These are phyloP conservation scores for Trichonephila inaurata DNA, from an alignment of 1,140 invertebrate genomes.

Conservation along the genomic window DNA sequence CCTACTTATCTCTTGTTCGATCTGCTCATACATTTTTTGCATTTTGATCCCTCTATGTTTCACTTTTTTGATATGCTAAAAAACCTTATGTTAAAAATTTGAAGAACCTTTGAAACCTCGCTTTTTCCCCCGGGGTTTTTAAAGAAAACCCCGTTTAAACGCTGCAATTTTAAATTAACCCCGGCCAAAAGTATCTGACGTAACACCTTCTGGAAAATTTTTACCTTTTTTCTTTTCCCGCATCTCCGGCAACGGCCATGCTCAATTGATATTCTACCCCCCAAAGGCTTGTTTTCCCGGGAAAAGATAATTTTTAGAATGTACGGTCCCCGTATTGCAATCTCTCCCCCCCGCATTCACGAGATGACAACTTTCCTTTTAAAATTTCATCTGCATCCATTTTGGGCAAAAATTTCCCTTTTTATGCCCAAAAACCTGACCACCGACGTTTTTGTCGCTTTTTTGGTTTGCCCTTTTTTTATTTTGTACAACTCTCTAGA, in stretches of 20 bases:
- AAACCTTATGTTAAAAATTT: too few relatives aligned
- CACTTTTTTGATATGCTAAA: too few relatives aligned
- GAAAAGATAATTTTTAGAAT: constrained; percentile 64
- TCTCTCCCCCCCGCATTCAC: constrained; percentile 53
- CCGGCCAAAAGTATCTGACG: constrained; percentile 60
- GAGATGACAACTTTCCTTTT: constrained; percentile 46
- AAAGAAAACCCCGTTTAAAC: too few relatives aligned
- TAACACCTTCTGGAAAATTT: constrained; percentile 48
- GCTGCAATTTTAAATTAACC: too few relatives aligned
- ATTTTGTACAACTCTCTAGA: not conserved
- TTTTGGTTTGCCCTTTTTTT: constrained; percentile 44
- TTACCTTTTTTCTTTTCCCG: constrained; percentile 57
- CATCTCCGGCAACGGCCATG: constrained; percentile 38
- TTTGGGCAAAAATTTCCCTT: constrained; percentile 55
- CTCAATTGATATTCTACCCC: constrained; percentile 20
- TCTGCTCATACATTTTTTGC: constrained; percentile 48
- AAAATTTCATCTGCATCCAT: constrained; percentile 50
- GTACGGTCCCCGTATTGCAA: constrained; percentile 57
- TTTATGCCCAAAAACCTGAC: constrained; percentile 45
- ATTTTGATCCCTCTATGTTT: too few relatives aligned
- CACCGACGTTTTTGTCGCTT: constrained; percentile 34
- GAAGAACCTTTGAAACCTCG: too few relatives aligned
- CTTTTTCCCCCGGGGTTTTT: too few relatives aligned
- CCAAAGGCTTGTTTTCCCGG: constrained; percentile 46
- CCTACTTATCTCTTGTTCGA: constrained; percentile 48